Percentiles rank a stretch among this genome's conserved stretches.
These are phyloP conservation scores for Synanthedon myopaeformis DNA, from an alignment of 2,888 invertebrate genomes.

Conservation along the genomic window DNA sequence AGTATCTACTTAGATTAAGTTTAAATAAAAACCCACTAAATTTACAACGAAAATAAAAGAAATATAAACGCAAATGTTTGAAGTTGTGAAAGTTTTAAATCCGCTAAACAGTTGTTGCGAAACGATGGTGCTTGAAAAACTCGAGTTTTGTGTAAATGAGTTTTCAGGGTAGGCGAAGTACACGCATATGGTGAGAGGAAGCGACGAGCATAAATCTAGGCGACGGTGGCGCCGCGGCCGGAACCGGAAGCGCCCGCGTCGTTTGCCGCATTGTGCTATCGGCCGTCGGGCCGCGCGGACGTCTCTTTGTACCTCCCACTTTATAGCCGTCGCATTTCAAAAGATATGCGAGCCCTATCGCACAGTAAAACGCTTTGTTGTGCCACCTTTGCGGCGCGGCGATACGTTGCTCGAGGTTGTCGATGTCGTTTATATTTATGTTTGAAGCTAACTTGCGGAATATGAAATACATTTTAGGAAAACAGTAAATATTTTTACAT, in stretches of 20 bases:
- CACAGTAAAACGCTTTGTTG: conserved; percentile 47
- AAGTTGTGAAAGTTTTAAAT: conserved; percentile 4
- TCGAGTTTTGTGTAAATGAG: conserved; percentile 67
- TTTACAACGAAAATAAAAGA: not conserved
- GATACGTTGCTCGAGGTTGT: not conserved
- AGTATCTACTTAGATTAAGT: no score
- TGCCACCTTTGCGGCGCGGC: conserved; percentile 37
- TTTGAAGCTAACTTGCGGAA: not conserved
- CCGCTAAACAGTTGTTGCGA: conserved; percentile 35
- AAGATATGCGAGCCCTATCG: conserved; percentile 47
- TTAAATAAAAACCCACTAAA: not conserved
- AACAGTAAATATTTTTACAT: no score
- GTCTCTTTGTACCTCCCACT: conserved; percentile 57
- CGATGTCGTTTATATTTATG: not conserved
- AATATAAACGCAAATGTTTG: not conserved
- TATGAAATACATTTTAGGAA: no score
- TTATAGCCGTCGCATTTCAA: conserved; percentile 49
- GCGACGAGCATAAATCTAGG: conserved; percentile 65
- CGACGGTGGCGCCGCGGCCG: conserved; percentile 64
- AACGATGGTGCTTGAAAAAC: conserved; percentile 63
- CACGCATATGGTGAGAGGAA: conserved; percentile 64
- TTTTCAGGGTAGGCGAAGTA: conserved; percentile 34
- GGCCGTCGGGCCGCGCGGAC: conserved; percentile 60
- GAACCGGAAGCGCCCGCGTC: conserved; percentile 66
- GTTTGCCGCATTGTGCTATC: conserved; percentile 70